These are phyloP conservation scores for Catocala fraxini DNA, from an alignment of 2,888 invertebrate species.

Conservation along the genomic window DNA sequence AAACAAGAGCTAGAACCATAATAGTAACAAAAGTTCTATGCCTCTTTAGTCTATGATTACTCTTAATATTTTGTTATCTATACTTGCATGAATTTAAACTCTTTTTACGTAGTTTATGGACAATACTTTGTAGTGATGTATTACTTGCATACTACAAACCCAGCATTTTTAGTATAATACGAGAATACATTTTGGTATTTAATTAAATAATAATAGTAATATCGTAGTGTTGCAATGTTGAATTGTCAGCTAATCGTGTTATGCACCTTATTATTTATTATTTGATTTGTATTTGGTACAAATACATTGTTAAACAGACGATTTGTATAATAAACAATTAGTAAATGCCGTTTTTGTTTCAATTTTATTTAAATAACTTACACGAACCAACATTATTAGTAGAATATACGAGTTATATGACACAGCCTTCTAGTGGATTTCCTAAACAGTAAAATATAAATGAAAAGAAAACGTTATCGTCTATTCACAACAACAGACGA, in stretches of 20 bases:
- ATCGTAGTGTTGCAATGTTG: constrained; percentile 32
- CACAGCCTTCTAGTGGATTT: too few relatives aligned
- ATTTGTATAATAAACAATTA: constrained; percentile 49
- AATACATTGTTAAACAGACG: constrained; percentile 44
- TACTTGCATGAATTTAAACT: not conserved
- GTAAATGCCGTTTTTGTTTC: constrained; percentile 23
- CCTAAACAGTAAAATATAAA: too few relatives aligned
- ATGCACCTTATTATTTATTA: constrained; percentile 44
- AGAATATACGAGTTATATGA: too few relatives aligned
- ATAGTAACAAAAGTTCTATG: not conserved
- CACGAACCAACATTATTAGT: too few relatives aligned
- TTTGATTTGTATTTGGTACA: constrained; percentile 42
- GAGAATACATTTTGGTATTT: constrained; percentile 50
- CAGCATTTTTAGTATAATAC: constrained; percentile 43
- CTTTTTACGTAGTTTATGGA: constrained; percentile 40
- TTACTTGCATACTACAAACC: constrained; percentile 29
- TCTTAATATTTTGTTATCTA: not conserved
- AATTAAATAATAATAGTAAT: constrained; percentile 28
- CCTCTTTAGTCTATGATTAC: not conserved
- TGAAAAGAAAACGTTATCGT: too few relatives aligned
- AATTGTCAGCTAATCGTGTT: constrained; percentile 39
- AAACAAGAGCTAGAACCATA: not conserved
- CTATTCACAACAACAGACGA: too few relatives aligned
- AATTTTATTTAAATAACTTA: not conserved
- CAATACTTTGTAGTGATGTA: constrained; percentile 28